Base-by-base conservation (phyloP, 1,140 invertebrate species). In the Stegodyphus mimosarum region DNA sequence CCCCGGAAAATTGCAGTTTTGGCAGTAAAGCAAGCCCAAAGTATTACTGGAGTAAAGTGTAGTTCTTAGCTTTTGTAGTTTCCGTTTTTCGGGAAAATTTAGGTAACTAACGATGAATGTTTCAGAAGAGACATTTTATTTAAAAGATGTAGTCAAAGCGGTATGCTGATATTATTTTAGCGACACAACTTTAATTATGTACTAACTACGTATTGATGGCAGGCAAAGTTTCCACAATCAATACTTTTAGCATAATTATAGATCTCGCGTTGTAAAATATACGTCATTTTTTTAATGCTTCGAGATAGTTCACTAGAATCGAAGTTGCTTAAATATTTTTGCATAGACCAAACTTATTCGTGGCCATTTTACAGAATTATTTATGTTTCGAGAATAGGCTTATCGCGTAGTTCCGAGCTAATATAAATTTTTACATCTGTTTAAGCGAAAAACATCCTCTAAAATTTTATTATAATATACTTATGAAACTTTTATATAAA, bases 21-120 rank as follows among this genome's bases (percentile, higher is more conserved):
- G 80, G 78, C 69, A 60, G 52, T 52, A 74, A 83, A 9, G 70
- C 60, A 83, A 83, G 80, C 80, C 80, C 80, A 83, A 74, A 53
- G 33, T 33, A 33, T 33, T 73, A 63, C 66, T 74, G 71, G 74
- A 15, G 60, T 74, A 74, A 55, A 13, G 55, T 51, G 33, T 80
- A 80, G 78, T 60, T 60, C 3, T 71, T 83, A 83, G 80, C 64
- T 50, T 74, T 74, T 74, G 5, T 81, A 53, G 66, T 67, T 33
- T 79, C 70, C 11, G 15, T 69, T 60, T 60, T 60, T 60, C 15
- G 63, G 71, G 50, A 83, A 67, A 83, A 66, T 67, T 74, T 83
- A 49, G 48, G 70, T 66, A 33, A 74, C 33, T 7, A 6, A 50
- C 11, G 11, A 33, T 5, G 11, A 10, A 48, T 50, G 51, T n/a